phyloP scores from a whole-genome alignment of 2,888 invertebrate genomes.

The Netelia fuscicornis region DNA sequence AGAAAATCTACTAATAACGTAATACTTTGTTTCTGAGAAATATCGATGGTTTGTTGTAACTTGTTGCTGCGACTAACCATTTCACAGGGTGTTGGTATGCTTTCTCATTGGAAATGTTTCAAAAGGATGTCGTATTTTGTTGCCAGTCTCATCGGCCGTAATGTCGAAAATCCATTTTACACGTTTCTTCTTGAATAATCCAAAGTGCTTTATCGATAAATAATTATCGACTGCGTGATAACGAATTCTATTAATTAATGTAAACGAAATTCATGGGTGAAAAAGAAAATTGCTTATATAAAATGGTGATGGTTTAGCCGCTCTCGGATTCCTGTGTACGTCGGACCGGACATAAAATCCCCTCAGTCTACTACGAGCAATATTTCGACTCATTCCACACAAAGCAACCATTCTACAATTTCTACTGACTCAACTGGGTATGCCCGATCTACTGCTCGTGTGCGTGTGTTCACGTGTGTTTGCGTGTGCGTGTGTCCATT shows the following conservation, averaged over 20 bases:
- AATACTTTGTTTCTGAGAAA: background rate
- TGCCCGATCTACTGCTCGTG: constrained; percentile 74
- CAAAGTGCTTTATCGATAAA: constrained; percentile 1
- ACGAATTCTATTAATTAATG: constrained; percentile 5
- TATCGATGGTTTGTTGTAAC: constrained; percentile 9
- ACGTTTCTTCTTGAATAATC: background rate
- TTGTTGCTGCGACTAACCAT: constrained; percentile 47
- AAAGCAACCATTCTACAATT: constrained; percentile 84
- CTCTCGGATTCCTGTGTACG: constrained; percentile 91
- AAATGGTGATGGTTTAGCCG: constrained; percentile 87
- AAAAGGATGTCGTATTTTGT: background rate
- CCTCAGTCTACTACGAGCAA: constrained; percentile 86
- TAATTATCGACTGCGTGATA: constrained; percentile 21
- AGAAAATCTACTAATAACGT: no score
- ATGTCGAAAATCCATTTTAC: background rate
- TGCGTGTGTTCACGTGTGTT: constrained; percentile 67
- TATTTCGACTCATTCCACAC: constrained; percentile 83
- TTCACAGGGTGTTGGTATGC: constrained; percentile 59
- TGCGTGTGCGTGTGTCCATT: constrained; percentile 53
- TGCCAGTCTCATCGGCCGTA: background rate
- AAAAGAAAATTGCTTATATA: constrained; percentile 49
- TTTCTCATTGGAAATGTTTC: constrained; percentile 19
- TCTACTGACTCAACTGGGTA: constrained; percentile 84
- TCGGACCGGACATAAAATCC: constrained; percentile 88
- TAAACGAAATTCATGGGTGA: constrained; percentile 18